These are phyloP conservation scores for Protosalanx chinensis DNA, from an alignment of 2,797 vertebrate species.

Conservation along the genomic window DNA sequence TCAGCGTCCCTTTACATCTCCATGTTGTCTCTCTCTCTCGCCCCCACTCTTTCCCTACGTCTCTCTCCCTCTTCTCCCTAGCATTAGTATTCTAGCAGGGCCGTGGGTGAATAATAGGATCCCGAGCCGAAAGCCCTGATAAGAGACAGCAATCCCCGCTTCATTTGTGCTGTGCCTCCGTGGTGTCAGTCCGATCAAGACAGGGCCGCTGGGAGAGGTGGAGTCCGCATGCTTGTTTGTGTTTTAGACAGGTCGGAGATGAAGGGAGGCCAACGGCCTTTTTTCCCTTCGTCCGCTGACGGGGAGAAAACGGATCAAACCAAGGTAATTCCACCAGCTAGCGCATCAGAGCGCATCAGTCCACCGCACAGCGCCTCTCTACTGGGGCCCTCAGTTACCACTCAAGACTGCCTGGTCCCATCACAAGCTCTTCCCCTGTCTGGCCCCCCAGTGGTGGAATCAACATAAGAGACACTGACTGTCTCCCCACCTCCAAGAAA, in stretches of 20 bases:
- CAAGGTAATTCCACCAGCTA: not conserved
- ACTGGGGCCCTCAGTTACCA: not conserved
- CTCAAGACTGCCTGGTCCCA: no score
- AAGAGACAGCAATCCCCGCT: constrained; percentile 51
- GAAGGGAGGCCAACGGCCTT: constrained; percentile 33
- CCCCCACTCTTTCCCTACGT: constrained; percentile 18
- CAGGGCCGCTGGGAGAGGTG: constrained; percentile 37
- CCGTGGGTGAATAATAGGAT: constrained; percentile 39
- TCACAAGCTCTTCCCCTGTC: no score
- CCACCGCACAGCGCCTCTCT: not conserved
- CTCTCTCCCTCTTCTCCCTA: constrained; percentile 5
- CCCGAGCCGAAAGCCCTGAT: constrained; percentile 41
- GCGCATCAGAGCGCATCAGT: no score
- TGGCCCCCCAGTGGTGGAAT: no score
- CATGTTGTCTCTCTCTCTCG: not conserved
- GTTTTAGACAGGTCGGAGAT: constrained; percentile 42
- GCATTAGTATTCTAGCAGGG: constrained; percentile 39
- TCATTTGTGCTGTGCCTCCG: constrained; percentile 42
- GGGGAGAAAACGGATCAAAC: not conserved
- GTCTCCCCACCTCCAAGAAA: no score
- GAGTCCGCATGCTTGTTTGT: constrained; percentile 41
- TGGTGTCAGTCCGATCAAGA: constrained; percentile 50
- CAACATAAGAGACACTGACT: no score
- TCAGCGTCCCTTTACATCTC: constrained; percentile 14
- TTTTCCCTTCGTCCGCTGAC: constrained; percentile 22